Evolutionary conservation across 2,113 vertebrate species (phyloP).

Genomic region (Seriola dumerili): DNA sequence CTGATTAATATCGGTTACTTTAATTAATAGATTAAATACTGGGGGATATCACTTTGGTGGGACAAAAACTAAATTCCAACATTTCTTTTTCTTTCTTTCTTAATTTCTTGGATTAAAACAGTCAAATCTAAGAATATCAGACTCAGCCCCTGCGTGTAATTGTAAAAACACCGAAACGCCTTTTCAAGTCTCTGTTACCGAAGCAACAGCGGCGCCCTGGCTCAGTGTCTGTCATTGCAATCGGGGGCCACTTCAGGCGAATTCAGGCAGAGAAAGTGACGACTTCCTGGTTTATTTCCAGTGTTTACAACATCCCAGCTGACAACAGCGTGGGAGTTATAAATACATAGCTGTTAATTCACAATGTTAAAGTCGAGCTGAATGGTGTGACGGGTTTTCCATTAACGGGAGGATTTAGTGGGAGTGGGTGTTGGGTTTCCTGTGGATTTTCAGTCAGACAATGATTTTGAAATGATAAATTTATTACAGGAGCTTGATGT

Average conservation of each 20-base stretch:
- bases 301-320: constrained; percentile 34
- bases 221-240: background rate
- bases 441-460: background rate
- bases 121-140: background rate
- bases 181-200: background rate
- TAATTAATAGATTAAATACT: background rate
- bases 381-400: constrained; percentile 18
- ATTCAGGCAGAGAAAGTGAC: constrained; percentile 10
- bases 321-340: constrained; percentile 23
- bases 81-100: background rate
- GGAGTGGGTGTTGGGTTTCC: constrained; percentile 20
- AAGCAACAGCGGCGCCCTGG: background rate
- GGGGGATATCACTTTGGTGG: background rate
- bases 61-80: background rate
- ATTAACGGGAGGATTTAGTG: constrained; percentile 18
- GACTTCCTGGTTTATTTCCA: constrained; percentile 29
- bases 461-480: background rate
- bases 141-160: background rate
- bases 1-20: background rate
- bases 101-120: background rate
- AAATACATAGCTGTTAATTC: constrained; percentile 37
- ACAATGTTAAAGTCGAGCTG: constrained; percentile 12
- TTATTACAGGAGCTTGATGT: background rate
- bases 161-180: background rate
- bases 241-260: background rate